Evolutionary conservation across 2,888 invertebrate genomes (phyloP).

Genomic region (Odontothrips loti): DNA sequence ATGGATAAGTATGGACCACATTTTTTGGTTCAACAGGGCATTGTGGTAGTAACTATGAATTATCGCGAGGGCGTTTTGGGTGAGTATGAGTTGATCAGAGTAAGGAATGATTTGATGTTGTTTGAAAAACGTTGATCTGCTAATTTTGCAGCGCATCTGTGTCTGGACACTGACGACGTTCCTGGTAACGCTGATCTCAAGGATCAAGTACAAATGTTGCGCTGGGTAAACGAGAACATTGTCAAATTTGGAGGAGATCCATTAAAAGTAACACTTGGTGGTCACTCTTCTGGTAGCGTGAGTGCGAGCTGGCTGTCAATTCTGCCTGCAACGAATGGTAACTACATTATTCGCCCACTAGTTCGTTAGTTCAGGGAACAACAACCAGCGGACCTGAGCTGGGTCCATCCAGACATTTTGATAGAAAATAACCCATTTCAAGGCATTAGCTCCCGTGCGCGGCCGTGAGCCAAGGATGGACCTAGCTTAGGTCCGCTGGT

Average conservation of each 20-base stretch:
- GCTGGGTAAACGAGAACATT: slow-evolving; percentile 33
- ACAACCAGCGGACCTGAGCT: too few relatives aligned
- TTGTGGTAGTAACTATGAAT: not conserved
- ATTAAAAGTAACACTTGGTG: slow-evolving; percentile 33
- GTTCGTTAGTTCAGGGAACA: too few relatives aligned
- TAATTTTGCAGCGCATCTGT: not conserved
- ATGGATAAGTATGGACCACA: not conserved
- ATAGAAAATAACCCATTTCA: too few relatives aligned
- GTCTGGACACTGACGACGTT: not conserved
- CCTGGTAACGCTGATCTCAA: slow-evolving; percentile 21
- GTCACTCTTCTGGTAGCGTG: slow-evolving; percentile 34
- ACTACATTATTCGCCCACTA: not conserved
- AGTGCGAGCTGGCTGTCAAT: not conserved
- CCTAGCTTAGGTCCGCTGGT: too few relatives aligned
- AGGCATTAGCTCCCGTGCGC: too few relatives aligned
- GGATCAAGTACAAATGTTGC: slow-evolving; percentile 32
- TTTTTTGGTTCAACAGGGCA: not conserved
- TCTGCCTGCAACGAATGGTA: not conserved
- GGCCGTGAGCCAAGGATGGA: too few relatives aligned
- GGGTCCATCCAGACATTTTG: too few relatives aligned
- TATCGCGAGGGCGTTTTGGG: not conserved
- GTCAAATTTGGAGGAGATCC: slow-evolving; percentile 34
- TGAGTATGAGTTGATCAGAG: not conserved
- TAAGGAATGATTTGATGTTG: too few relatives aligned
- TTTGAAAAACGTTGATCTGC: not conserved